These are phyloP conservation scores for Leptinotarsa haldemani DNA, from an alignment of 2,888 invertebrate genomes.

Conservation along the genomic window DNA sequence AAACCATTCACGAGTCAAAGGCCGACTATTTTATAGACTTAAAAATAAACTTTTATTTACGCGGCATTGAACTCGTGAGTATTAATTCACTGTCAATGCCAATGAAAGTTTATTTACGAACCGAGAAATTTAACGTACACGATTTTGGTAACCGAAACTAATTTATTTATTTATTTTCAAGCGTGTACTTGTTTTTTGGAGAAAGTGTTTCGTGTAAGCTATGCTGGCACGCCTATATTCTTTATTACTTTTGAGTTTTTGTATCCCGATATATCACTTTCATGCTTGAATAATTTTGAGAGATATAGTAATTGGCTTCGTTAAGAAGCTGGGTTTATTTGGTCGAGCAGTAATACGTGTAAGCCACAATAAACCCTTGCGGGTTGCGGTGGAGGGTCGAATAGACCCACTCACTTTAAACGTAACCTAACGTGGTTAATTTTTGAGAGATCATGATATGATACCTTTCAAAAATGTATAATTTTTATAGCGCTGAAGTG, in stretches of 20 bases:
- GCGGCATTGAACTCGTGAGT: conserved; percentile 38
- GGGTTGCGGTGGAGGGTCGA: too few species aligned
- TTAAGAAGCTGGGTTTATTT: too few species aligned
- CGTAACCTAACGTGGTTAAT: too few species aligned
- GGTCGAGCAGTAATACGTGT: too few species aligned
- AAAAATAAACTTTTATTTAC: conserved; percentile 28
- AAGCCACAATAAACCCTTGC: too few species aligned
- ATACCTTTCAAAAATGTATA: too few species aligned
- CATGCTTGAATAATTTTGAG: too few species aligned
- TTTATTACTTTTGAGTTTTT: not conserved
- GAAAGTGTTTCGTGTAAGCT: not conserved
- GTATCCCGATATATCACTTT: too few species aligned
- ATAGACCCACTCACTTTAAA: too few species aligned
- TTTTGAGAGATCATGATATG: too few species aligned
- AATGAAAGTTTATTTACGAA: conserved; percentile 40
- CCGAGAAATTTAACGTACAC: conserved; percentile 1
- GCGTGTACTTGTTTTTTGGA: not conserved
- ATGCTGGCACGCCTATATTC: not conserved
- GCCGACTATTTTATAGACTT: not conserved
- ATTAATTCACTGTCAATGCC: conserved; percentile 41
- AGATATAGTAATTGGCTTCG: too few species aligned
- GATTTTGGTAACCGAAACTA: conserved; percentile 4
- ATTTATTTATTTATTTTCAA: not conserved
- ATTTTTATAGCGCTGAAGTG: too few species aligned
- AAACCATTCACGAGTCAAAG: conserved; percentile 1